phyloP scores from a whole-genome alignment of 2,888 invertebrate species.

The Craniophora ligustri region DNA sequence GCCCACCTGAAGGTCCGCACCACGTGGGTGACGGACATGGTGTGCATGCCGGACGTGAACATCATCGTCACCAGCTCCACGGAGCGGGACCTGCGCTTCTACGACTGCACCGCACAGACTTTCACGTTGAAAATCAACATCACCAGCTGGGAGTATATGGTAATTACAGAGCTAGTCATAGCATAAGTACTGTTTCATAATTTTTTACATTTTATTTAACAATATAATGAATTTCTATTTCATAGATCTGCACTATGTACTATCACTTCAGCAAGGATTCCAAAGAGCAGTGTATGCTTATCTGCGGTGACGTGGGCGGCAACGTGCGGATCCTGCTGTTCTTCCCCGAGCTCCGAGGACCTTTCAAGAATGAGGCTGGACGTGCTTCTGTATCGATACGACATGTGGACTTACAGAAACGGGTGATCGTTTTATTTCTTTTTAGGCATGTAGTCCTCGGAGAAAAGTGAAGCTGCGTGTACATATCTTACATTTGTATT shows the following conservation, averaged over 20 bases:
- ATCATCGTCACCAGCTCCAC: slow-evolving; percentile 93
- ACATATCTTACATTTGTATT: too few species aligned
- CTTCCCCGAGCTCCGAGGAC: slow-evolving; percentile 90
- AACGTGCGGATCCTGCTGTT: slow-evolving; percentile 90
- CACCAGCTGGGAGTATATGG: slow-evolving; percentile 90
- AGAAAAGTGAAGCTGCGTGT: too few species aligned
- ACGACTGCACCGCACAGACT: slow-evolving; percentile 92
- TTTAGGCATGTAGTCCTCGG: too few species aligned
- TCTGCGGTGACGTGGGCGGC: slow-evolving; percentile 93
- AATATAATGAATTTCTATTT: neutral
- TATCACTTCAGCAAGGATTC: slow-evolving; percentile 89
- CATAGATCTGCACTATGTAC: slow-evolving; percentile 82
- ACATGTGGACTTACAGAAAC: slow-evolving; percentile 87
- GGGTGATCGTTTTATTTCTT: slow-evolving; percentile 63
- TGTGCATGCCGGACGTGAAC: slow-evolving; percentile 92
- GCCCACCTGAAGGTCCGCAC: slow-evolving; percentile 89
- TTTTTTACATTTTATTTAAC: too few species aligned
- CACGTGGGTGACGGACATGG: slow-evolving; percentile 93
- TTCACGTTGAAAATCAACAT: slow-evolving; percentile 92
- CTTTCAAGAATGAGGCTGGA: slow-evolving; percentile 91
- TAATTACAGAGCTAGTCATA: too few species aligned
- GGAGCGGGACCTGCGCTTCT: slow-evolving; percentile 93
- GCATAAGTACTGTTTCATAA: too few species aligned
- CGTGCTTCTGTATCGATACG: slow-evolving; percentile 88
- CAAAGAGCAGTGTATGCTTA: slow-evolving; percentile 89